A percentile compares a stretch with the other conserved stretches of the same genome.
Conservation (phyloP, 2,797 vertebrate species). For the Hippopotamyrus pictus region DNA sequence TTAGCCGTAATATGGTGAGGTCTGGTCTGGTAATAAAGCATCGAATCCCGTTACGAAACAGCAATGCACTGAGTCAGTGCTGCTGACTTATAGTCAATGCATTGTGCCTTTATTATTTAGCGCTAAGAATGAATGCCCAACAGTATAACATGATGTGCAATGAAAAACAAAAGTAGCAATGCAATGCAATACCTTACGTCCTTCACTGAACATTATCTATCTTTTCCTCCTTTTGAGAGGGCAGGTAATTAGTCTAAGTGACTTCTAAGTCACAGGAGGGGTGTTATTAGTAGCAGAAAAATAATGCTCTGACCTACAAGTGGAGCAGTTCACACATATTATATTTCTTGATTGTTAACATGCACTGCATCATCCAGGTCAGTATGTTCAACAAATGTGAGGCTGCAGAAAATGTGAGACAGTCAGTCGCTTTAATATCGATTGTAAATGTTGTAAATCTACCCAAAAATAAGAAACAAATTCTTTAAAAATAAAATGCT, state of each 20-base stretch:
- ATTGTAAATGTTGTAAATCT: not conserved
- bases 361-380: not conserved
- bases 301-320: slow-evolving; percentile 19
- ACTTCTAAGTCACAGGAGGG: slow-evolving; percentile 5
- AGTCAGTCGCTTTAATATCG: not conserved
- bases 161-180: not conserved
- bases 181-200: slow-evolving; percentile 9
- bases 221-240: slow-evolving; percentile 26
- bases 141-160: not conserved
- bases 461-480: not conserved
- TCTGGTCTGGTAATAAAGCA: not conserved
- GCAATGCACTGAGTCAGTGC: not conserved
- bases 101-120: not conserved
- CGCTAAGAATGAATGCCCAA: not conserved
- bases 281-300: slow-evolving; percentile 31
- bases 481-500: not conserved
- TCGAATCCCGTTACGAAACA: not conserved
- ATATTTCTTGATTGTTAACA: not conserved
- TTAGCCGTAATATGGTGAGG: not conserved
- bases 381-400: not conserved
- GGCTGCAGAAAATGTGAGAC: not conserved
- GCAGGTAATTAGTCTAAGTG: slow-evolving; percentile 30
- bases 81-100: not conserved
- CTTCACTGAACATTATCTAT: slow-evolving; percentile 10
- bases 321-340: slow-evolving; percentile 27